A percentile compares a stretch with the other conserved stretches of the same genome.
These are phyloP conservation scores for Chloroclystis v-ata DNA, from an alignment of 2,888 invertebrate genomes.

Conservation along the genomic window DNA sequence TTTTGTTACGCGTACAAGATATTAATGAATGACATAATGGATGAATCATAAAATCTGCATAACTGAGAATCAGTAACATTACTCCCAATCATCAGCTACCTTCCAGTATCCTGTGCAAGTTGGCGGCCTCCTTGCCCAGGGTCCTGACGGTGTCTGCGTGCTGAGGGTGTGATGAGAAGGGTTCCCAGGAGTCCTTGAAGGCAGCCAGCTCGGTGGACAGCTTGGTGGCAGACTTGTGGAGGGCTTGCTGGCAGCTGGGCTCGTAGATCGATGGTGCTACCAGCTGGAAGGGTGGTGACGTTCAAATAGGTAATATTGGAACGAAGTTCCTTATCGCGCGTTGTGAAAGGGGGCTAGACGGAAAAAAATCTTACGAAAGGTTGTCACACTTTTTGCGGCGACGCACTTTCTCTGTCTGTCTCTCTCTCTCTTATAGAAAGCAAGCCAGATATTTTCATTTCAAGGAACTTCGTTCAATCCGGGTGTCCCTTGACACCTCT, in stretches of 20 bases:
- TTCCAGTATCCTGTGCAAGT: slow-evolving; percentile 38
- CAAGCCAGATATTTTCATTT: too few species aligned
- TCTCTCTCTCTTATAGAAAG: too few species aligned
- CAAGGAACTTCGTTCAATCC: too few species aligned
- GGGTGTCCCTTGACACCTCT: too few species aligned
- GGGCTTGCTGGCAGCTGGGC: slow-evolving; percentile 43
- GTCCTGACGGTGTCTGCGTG: slow-evolving; percentile 20
- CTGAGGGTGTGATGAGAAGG: slow-evolving; percentile 32
- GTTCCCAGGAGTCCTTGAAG: slow-evolving; percentile 40
- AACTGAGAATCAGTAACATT: too few species aligned
- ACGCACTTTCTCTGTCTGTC: neutral
- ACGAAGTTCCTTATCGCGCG: neutral
- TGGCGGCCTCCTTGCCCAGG: slow-evolving; percentile 21
- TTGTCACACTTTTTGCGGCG: neutral
- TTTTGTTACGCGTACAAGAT: too few species aligned
- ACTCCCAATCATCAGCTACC: neutral
- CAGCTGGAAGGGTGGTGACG: slow-evolving; percentile 41
- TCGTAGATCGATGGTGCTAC: slow-evolving; percentile 53
- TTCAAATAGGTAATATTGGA: too few species aligned
- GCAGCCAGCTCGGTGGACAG: slow-evolving; percentile 37
- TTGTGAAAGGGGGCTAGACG: too few species aligned
- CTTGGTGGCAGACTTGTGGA: slow-evolving; percentile 41
- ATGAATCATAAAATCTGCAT: too few species aligned
- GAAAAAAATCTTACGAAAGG: too few species aligned
- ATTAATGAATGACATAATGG: too few species aligned